A percentile compares a stretch with the other conserved stretches of the same genome.
Conservation (phyloP, 2,797 vertebrate species). For the Protosalanx chinensis region DNA sequence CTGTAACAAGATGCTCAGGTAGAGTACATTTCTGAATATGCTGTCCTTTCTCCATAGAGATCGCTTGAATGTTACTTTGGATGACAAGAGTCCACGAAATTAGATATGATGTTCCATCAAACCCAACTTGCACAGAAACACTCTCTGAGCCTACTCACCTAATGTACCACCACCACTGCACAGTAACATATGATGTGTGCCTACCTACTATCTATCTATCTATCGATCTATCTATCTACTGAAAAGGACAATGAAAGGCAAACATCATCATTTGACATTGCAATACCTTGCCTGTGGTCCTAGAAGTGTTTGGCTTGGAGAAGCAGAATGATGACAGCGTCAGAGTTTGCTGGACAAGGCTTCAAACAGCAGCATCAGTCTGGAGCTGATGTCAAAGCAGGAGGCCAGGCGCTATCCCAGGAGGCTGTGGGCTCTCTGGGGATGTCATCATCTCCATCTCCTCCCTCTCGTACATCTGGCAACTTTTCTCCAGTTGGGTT, state of each 20-base stretch:
- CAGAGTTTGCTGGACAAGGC: background rate
- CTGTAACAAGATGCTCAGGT: too few species aligned
- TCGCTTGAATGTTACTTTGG: too few species aligned
- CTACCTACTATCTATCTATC: too few species aligned
- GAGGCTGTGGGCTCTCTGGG: background rate
- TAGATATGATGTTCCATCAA: background rate
- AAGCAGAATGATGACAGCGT: background rate
- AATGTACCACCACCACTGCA: too few species aligned
- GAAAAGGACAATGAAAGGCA: too few species aligned
- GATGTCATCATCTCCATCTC: background rate
- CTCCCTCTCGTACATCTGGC: background rate
- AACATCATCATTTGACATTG: too few species aligned
- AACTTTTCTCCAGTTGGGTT: background rate
- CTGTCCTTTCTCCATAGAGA: too few species aligned
- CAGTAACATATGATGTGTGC: too few species aligned
- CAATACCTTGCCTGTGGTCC: too few species aligned
- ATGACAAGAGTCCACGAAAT: too few species aligned
- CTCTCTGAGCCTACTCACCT: too few species aligned
- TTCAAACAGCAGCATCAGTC: slow-evolving; percentile 4
- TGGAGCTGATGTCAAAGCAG: slow-evolving; percentile 1
- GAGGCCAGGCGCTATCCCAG: background rate
- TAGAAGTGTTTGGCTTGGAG: background rate
- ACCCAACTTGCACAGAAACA: background rate
- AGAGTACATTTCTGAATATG: background rate
- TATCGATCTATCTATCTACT: too few species aligned